Base-by-base conservation (phyloP, 2,797 vertebrate species). In the Rhinella marina region DNA sequence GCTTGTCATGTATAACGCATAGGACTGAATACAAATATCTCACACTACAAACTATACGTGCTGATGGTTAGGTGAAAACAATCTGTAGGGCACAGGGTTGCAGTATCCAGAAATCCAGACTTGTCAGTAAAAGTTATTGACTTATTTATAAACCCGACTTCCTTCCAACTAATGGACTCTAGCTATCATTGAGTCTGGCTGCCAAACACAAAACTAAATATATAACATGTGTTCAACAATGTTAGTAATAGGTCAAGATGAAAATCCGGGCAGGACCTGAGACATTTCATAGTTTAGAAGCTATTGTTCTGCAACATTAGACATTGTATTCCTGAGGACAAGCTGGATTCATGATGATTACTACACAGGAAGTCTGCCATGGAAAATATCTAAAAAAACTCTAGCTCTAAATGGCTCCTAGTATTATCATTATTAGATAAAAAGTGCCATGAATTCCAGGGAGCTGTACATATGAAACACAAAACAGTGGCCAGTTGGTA, bases 141-240 rank as follows among this genome's bases (percentile, higher is more conserved):
- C 14, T 79, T 79, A 79, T 79, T 78, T 79, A 57, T 79, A 79
- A 79, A 57, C 77, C 25, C 54, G 29, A 57, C 25, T 57, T 27
- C n/a, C 52, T 56, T 79, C n/a, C 54, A 27, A 29, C 54, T 79
- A 54, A 57, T 79, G 57, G 77, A 79, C 25, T 57, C 25, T 11
- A 25, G 14, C 23, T 50, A 73, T 52, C 17, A 76, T n/a, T n/a
- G 4, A 76, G 21, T 50, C 8, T 4, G 7, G 19, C 10, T 48
- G 19, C 48, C 32, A 73, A 73, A 73, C 29, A 70, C 16, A 66
- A 11, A 27, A 29, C 1, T 29, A 29, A 70, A 16, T 16, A 70
- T 29, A 70, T 16, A 27, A 27, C 25, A 70, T 70, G 27, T 70
- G 29, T 70, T 29, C 19, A 32, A 25, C 7, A 17, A 70, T 17